Conservation (phyloP, 2,888 invertebrate genomes). For the Orgyia antiqua region DNA sequence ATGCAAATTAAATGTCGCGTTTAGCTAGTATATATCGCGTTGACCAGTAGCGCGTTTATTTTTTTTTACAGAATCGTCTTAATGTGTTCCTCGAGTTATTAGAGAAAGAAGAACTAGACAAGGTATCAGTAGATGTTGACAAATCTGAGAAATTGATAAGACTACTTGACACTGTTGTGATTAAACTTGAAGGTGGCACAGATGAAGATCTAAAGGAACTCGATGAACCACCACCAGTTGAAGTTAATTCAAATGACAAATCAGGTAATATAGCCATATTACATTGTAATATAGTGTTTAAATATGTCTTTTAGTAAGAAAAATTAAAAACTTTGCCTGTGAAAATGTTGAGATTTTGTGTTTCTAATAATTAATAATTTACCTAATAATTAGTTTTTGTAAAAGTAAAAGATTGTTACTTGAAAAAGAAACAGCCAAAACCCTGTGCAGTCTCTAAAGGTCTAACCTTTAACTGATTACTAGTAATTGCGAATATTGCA, state of each 20-base stretch:
- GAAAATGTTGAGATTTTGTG: too few species aligned
- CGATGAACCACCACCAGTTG: conserved; percentile 79
- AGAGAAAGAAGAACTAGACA: conserved; percentile 84
- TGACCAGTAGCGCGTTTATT: conserved; percentile 79
- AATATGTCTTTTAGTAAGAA: too few species aligned
- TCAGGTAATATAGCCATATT: conserved; percentile 36
- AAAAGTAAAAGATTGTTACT: too few species aligned
- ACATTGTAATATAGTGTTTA: too few species aligned
- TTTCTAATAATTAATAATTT: too few species aligned
- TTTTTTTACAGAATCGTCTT: conserved; percentile 85
- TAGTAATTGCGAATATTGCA: too few species aligned
- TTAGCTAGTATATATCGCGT: conserved; percentile 74
- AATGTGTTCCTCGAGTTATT: conserved; percentile 93
- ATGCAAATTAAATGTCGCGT: conserved; percentile 68
- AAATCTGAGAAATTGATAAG: conserved; percentile 90
- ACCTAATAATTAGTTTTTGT: too few species aligned
- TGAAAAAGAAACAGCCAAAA: too few species aligned
- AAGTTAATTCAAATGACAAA: conserved; percentile 49
- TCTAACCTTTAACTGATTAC: too few species aligned
- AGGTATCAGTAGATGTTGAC: conserved; percentile 90
- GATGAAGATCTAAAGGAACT: conserved; percentile 92
- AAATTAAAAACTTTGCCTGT: too few species aligned
- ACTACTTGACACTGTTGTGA: conserved; percentile 96
- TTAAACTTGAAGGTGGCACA: conserved; percentile 95
- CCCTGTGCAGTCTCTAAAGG: too few species aligned